Base-by-base conservation (phyloP, 23 tunicate species). In the Clavelina lepadiformis region DNA sequence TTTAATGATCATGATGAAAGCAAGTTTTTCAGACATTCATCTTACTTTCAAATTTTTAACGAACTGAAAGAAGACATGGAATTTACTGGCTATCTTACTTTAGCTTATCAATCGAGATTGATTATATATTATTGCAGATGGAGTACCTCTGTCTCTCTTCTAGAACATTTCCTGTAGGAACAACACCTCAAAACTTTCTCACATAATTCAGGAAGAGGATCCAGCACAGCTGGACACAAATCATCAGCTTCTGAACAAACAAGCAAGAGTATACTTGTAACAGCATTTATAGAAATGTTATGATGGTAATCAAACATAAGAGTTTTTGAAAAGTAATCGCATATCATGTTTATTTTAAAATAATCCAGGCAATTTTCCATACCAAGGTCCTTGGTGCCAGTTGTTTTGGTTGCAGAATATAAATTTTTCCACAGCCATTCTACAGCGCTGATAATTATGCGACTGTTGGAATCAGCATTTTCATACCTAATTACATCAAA, bases 191-290 rank as follows among this genome's bases (percentile, higher is more conserved):
- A 71, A 37, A 91, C 98, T 58, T 65, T 71, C 51, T 91, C 98
- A 41, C 91, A 82, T 29, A 91, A 38, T 32, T 91, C 98, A 5
- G 91, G 81, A 6, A 91, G 58, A 23, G 98, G 98, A 33, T 82
- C 76, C 20, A 91, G 51, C 6, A 91, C 64, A 2, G 91, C 49
- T n/a, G 84, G 63, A 45, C 29, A 68, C 19, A 88, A 35, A n/a
- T 32, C 56, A 7, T 47, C 28, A 20, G 65, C 65, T 22, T 74
- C 89, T 63, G 41, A 0, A 0, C 27, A 28, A 46, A 26, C 19
- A 56, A 57, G 33, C n/a, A n/a, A n/a, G n/a, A n/a, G n/a, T n/a
- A n/a, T n/a, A n/a, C n/a, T n/a, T n/a, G n/a, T n/a, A n/a, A n/a
- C n/a, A n/a, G n/a, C n/a, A n/a, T n/a, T n/a, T n/a, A n/a, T n/a